Percentiles rank a stretch among this genome's conserved stretches.
phyloP scores from a whole-genome alignment of 2,888 invertebrate genomes.

The Chaetogeoica ovagalla region DNA sequence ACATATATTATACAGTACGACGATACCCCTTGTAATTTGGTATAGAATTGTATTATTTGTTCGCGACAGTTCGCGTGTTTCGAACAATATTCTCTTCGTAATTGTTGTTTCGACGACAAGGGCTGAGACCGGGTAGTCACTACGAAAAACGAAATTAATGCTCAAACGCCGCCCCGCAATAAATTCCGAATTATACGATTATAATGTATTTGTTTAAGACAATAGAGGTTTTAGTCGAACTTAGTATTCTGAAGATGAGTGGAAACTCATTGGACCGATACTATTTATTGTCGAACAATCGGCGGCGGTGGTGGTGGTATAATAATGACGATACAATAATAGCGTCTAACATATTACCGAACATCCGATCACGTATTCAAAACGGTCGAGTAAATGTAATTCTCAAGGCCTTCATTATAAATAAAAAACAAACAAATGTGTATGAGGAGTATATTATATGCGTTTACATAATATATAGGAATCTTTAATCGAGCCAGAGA shows the following conservation, averaged over 20 bases:
- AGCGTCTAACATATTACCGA: background rate
- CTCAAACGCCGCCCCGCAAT: background rate
- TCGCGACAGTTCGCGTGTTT: background rate
- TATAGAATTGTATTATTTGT: conserved; percentile 6
- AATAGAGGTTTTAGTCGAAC: background rate
- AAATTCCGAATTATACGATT: conserved; percentile 2
- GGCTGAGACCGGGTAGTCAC: background rate
- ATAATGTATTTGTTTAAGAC: background rate
- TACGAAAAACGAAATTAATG: background rate
- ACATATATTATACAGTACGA: too few species aligned
- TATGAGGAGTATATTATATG: too few species aligned
- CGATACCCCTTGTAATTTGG: too few species aligned
- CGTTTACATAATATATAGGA: too few species aligned
- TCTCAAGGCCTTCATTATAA: conserved; percentile 5
- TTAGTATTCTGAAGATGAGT: conserved; percentile 18
- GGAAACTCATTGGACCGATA: conserved; percentile 11
- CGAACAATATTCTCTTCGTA: background rate
- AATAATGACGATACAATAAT: background rate
- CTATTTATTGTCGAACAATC: background rate
- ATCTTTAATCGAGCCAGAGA: too few species aligned
- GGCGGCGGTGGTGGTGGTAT: background rate
- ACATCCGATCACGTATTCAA: conserved; percentile 40
- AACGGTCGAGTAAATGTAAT: conserved; percentile 9
- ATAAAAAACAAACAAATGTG: too few species aligned
- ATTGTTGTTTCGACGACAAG: too few species aligned